Evolutionary conservation across 1,140 invertebrate species (phyloP), one percentile per base, ranked within the genome.

Genomic region (Brachionus calyciflorus): DNA sequence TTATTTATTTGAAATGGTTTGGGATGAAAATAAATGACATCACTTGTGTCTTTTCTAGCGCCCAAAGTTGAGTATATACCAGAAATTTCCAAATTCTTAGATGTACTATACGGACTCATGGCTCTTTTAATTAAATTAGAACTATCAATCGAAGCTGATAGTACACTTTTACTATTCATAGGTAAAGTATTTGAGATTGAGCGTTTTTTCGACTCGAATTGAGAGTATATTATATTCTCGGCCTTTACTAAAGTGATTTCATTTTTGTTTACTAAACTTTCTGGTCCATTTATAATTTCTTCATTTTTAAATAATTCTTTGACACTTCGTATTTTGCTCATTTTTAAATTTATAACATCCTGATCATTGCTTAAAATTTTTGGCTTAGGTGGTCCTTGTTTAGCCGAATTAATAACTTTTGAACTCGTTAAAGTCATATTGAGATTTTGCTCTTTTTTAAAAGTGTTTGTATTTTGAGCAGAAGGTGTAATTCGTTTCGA

Each of bases 281-380:
- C 33, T 9, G 37, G 17, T 21, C 19, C 2, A 46, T 46, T 14
- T 7, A 44, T 5, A 28, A 19, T 41, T 44, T 65, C 60, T 12
- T 65, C 60, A 65, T 65, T 65, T 44, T 46, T 65, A 17, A 65
- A 65, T 37, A 65, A 65, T n/a, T 65, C 60, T 21, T 10, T 24
- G 0, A 65, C 60, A 65, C 60, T 65, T 44, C 60, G 17, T n/a
- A 65, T 44, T 24, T 65, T 65, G 19, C 7, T 44, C 21, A 44
- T 21, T 44, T 28, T 44, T 24, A 10, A 6, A 44, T 65, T 41
- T n/a, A 65, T n/a, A 0, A 19, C 40, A 6, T 65, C 60, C 44
- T 65, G 28, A 12, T 65, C 40, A 24, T 6, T 7, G 12, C 0
- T 41, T 24, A 28, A 19, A 44, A 65, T 21, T 65, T 24, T 65